Base-by-base conservation (phyloP, 2,113 vertebrate genomes). In the Oenanthe melanoleuca region DNA sequence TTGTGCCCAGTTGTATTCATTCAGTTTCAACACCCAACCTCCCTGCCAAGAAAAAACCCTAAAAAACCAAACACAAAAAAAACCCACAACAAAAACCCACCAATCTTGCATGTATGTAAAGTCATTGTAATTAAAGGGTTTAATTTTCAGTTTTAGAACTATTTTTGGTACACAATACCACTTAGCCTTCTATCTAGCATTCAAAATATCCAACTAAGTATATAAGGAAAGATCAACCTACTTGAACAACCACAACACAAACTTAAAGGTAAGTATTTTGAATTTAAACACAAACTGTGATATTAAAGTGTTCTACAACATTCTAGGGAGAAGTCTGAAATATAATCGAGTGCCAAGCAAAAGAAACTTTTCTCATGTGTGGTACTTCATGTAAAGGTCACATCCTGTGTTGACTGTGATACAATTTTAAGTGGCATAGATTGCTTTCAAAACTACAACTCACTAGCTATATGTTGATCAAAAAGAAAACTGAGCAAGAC, bases 1-100 rank as follows among this genome's bases (percentile, higher is more conserved):
- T 42, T 56, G 9, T 45, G 23, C 4, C 31, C 7, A 8, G 3
- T 10, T 24, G 14, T 15, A 83, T 25, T 59, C 3, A 25, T 38
- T 38, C 33, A 67, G 13, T 49, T 57, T 5, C 52, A 83, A 64
- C 6, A 45, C 12, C 3, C 11, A 33, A 22, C 3, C 21, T 29
- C 14, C 8, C 3, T 4, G 2, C 4, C 3, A 34, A 45, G 5
- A 18, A 69, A 38, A 67, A 60, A 37, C 0, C 0, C 11, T 11
- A 31, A 47, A 71, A 14, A 64, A 9, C 5, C 17, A 55, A 55
- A 24, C 5, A 14, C 14, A 72, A 14, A 64, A 11, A 71, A 71
- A 71, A 33, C 9, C 5, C 26, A 19, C 14, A 65, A 31, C 6
- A 57, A 56, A 42, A 22, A 31, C 57, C 9, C 14, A 49, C 3